phyloP scores from a whole-genome alignment of 2,888 invertebrate species.

The Oligia strigilis region DNA sequence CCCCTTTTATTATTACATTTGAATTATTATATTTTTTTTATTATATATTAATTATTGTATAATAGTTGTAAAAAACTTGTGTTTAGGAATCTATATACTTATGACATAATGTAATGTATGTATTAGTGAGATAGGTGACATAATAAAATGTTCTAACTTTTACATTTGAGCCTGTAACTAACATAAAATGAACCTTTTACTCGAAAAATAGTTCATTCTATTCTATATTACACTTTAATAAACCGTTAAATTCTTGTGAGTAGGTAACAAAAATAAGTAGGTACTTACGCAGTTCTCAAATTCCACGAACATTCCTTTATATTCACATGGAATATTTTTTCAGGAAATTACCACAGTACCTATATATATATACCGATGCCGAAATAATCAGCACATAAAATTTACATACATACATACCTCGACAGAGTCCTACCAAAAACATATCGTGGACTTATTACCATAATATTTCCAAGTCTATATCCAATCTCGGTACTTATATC shows the following conservation, averaged over 20 bases:
- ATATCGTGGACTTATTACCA: slow-evolving; percentile 62
- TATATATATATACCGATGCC: slow-evolving; percentile 24
- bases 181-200: background rate
- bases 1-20: no score
- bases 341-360: slow-evolving; percentile 43
- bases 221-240: background rate
- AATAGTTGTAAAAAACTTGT: no score
- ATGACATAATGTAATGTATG: no score
- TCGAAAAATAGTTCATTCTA: background rate
- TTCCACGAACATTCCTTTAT: slow-evolving; percentile 26
- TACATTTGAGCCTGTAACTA: background rate
- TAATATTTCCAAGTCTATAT: slow-evolving; percentile 63
- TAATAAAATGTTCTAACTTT: background rate
- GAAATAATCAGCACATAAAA: slow-evolving; percentile 63
- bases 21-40: no score
- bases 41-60: no score
- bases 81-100: no score
- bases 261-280: background rate
- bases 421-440: slow-evolving; percentile 45
- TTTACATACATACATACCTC: slow-evolving; percentile 60
- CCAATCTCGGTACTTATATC: slow-evolving; percentile 66
- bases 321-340: slow-evolving; percentile 53
- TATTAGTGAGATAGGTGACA: background rate
- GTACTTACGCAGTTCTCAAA: slow-evolving; percentile 7
- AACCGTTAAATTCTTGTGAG: slow-evolving; percentile 12